phyloP scores from a whole-genome alignment of 2,113 vertebrate genomes.

The Anoura caudifer region DNA sequence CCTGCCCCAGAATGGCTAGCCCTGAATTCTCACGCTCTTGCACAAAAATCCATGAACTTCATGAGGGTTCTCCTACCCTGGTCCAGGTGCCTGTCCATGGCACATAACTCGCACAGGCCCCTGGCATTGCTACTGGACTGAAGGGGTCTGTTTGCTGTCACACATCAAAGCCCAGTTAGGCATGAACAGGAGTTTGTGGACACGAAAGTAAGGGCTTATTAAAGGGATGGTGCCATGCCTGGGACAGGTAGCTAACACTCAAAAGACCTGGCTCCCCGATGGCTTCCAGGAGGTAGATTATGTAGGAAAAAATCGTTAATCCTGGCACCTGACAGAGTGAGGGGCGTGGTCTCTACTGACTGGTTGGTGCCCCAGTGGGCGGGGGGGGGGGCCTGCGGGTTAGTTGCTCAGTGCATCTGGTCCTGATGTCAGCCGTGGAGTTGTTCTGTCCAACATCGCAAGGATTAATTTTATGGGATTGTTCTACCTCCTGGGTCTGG shows the following conservation, averaged over 20 bases:
- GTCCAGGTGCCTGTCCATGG: not conserved
- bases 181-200: not conserved
- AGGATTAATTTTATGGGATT: not conserved
- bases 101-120: rapidly evolving
- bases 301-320: not conserved
- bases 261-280: not conserved
- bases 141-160: not conserved
- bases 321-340: not conserved
- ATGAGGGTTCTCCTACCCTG: not conserved
- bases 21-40: not conserved
- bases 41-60: not conserved
- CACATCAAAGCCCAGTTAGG: not conserved
- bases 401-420: not conserved
- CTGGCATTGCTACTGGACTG: not conserved
- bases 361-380: not conserved
- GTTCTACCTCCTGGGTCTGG: not conserved
- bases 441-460: not conserved
- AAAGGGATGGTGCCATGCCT: not conserved
- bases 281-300: not conserved
- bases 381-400: too few species aligned
- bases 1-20: not conserved
- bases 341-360: not conserved
- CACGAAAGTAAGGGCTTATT: not conserved
- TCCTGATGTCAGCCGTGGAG: not conserved
- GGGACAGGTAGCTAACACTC: not conserved